Evolutionary conservation across 92 coral and sea anemone species (phyloP), one percentile per base, ranked within the genome.

Genomic region (Paragorgia papillata): DNA sequence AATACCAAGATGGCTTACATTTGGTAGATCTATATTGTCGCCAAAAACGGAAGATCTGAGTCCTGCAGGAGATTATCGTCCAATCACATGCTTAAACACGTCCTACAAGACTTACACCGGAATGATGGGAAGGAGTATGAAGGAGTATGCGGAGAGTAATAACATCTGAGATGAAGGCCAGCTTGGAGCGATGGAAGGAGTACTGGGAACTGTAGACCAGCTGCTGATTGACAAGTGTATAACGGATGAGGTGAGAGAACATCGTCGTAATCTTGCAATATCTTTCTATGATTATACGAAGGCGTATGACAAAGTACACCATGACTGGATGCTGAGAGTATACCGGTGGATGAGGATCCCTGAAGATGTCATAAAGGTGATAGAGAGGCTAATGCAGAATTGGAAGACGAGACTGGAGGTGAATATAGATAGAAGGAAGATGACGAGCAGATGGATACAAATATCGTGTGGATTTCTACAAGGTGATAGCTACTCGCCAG

Each of bases 381-480:
- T 4, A 4, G 4, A 37, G 10, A 37, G 57, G 24, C 49, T 81
- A 25, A 81, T 57, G 85, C 18, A 18, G n/a, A 58, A 48, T 26
- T 74, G 82, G 85, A 81, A 58, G 70, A 81, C 82, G 25, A 81
- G 85, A 58, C 57, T 81, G 13, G 85, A 81, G 54, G 34, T 74
- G 14, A 28, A 44, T 14, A 37, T 37, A 4, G 6, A 37, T 37
- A 10, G 43, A 10, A 37, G 43, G 43, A 37, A 37, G 43, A 37
- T 37, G 43, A 37, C 10, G 43, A 37, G 43, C 10, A 37, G 43
- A 37, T 37, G 43, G 43, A 37, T 37, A 37, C 43, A 37, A 37
- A 37, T 37, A 37, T 37, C 10, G 43, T 37, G 43, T 37, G 43
- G 10, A 37, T 37, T 37, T 10, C 43, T 10, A 37, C 43, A 37